Evolutionary conservation across 2,888 invertebrate genomes (phyloP).

Genomic region (Drosophila affinis): DNA sequence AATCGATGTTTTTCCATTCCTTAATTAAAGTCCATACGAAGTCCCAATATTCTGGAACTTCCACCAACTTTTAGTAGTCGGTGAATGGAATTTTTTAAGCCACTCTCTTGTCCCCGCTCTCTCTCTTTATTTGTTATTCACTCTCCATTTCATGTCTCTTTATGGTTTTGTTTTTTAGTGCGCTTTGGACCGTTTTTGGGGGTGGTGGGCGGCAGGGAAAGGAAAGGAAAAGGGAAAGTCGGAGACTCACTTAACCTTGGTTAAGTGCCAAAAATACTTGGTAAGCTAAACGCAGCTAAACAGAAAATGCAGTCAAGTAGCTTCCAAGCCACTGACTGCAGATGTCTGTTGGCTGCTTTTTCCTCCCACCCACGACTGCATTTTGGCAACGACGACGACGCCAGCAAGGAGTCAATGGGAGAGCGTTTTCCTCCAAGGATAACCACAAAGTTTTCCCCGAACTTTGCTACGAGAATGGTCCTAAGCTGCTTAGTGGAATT

Average conservation of each 20-base stretch:
- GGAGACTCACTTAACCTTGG: constrained; percentile 62
- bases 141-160: constrained; percentile 35
- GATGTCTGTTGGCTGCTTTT: constrained; percentile 2
- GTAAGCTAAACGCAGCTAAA: constrained; percentile 51
- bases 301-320: constrained; percentile 49
- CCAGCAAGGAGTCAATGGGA: constrained; percentile 34
- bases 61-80: constrained; percentile 19
- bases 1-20: background rate
- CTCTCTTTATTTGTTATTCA: constrained; percentile 5
- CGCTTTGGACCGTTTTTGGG: background rate
- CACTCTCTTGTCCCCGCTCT: background rate
- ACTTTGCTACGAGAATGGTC: constrained; percentile 17
- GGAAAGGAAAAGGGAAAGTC: constrained; percentile 23
- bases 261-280: constrained; percentile 60
- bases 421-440: constrained; percentile 41
- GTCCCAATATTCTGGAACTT: background rate
- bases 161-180: constrained; percentile 18
- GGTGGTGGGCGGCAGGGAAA: background rate
- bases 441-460: constrained; percentile 23
- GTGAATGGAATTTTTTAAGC: constrained; percentile 31
- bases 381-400: constrained; percentile 30
- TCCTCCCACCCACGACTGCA: constrained; percentile 13
- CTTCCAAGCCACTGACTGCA: constrained; percentile 57
- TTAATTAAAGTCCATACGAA: background rate
- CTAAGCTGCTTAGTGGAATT: constrained; percentile 46